Evolutionary conservation across 2,888 invertebrate genomes (phyloP).

Genomic region (Leucophenga montana): DNA sequence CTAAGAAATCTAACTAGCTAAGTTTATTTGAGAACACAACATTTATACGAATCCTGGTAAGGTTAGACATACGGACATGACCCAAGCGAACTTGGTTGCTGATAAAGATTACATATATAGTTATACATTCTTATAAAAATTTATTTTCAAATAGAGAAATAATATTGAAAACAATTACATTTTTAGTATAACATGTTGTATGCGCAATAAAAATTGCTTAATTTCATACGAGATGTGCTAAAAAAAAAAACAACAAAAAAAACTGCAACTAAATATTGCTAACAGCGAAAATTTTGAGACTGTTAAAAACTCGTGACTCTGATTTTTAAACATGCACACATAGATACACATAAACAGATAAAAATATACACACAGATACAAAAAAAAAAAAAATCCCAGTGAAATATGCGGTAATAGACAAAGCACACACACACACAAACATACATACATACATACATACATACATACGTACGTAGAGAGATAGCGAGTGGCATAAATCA

Average conservation of each 20-base stretch:
- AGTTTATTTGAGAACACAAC: too few relatives aligned
- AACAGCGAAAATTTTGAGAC: slow-evolving; percentile 17
- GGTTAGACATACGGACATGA: too few relatives aligned
- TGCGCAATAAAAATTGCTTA: slow-evolving; percentile 10
- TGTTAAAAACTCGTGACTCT: slow-evolving; percentile 29
- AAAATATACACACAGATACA: not conserved
- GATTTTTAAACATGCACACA: slow-evolving; percentile 11
- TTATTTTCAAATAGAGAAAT: too few relatives aligned
- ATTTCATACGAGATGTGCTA: not conserved
- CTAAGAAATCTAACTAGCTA: too few relatives aligned
- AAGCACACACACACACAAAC: not conserved
- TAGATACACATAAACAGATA: not conserved
- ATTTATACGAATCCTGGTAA: too few relatives aligned
- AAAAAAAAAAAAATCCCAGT: not conserved
- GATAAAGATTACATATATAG: too few relatives aligned
- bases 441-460: not conserved
- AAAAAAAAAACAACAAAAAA: not conserved
- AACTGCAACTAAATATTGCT: not conserved
- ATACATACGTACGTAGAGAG: slow-evolving; percentile 4
- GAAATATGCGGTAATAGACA: slow-evolving; percentile 20
- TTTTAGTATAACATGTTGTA: slow-evolving; percentile 5
- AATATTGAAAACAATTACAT: too few relatives aligned
- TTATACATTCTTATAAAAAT: too few relatives aligned
- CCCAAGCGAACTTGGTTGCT: too few relatives aligned
- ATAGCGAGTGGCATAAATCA: not conserved